Evolutionary conservation across 2,797 vertebrate species (phyloP).

Genomic region (Pangasius larnaudii): DNA sequence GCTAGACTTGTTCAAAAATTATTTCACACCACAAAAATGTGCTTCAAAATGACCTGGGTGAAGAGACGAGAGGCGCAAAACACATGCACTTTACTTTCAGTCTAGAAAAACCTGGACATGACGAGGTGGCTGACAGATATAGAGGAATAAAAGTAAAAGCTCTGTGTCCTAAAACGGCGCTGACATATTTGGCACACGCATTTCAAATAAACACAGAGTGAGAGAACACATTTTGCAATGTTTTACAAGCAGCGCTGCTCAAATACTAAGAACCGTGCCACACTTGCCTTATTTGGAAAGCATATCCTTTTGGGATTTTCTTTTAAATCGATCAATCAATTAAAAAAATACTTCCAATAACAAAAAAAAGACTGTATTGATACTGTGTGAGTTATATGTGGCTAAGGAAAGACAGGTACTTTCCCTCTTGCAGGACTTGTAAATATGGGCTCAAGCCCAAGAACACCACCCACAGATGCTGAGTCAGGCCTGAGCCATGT

Average conservation of each 20-base stretch:
- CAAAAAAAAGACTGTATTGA: neutral
- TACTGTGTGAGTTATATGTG: conserved; percentile 10
- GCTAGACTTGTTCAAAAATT: neutral
- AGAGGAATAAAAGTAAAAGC: conserved; percentile 1
- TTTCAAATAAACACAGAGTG: neutral
- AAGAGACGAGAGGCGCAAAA: conserved; percentile 47
- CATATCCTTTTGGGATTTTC: neutral
- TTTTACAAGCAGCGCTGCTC: neutral
- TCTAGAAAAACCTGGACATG: neutral
- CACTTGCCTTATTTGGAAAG: conserved; percentile 32
- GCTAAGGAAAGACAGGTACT: conserved; percentile 67
- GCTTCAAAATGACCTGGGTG: conserved; percentile 52
- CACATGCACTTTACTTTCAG: conserved; percentile 33
- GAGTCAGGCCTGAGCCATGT: conserved; percentile 55
- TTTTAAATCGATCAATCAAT: neutral
- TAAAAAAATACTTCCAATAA: neutral
- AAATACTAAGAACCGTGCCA: neutral
- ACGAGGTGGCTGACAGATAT: neutral
- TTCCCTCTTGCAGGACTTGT: conserved; percentile 64
- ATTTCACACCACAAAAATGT: conserved; percentile 58
- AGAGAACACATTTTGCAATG: neutral
- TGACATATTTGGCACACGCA: neutral
- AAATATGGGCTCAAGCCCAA: conserved; percentile 60
- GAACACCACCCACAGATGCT: conserved; percentile 46
- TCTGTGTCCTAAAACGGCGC: neutral